These are phyloP conservation scores for Cuniculus paca DNA, from an alignment of 2,797 vertebrate genomes.

Conservation along the genomic window DNA sequence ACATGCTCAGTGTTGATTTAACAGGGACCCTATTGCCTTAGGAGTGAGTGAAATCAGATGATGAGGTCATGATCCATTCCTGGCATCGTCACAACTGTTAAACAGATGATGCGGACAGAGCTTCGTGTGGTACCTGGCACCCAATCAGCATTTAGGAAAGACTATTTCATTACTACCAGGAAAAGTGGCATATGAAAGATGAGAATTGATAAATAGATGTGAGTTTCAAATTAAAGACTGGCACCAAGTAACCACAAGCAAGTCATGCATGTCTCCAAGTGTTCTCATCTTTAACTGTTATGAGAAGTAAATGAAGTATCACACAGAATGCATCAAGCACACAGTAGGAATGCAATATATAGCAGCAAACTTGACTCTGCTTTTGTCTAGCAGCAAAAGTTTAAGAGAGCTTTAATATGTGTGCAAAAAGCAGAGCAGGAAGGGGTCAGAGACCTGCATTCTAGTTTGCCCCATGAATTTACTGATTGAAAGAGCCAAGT, in stretches of 20 bases:
- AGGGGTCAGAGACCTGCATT: neutral
- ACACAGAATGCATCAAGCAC: neutral
- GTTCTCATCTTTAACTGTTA: neutral
- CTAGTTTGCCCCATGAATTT: no score
- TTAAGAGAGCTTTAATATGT: neutral
- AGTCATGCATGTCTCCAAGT: neutral
- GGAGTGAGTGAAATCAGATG: constrained; percentile 14
- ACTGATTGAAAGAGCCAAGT: neutral
- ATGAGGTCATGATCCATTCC: neutral
- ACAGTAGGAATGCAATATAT: neutral
- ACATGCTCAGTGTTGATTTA: neutral
- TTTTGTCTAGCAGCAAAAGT: neutral
- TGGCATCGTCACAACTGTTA: neutral
- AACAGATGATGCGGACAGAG: neutral
- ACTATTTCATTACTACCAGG: neutral
- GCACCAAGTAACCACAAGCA: neutral
- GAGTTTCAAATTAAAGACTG: constrained; percentile 5
- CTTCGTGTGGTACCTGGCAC: neutral
- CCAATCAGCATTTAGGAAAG: neutral
- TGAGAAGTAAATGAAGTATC: neutral
- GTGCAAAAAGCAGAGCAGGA: neutral
- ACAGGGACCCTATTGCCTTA: neutral
- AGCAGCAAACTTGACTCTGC: neutral
- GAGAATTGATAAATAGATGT: neutral
- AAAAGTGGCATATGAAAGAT: neutral